A percentile compares a stretch with the other conserved stretches of the same genome.
Evolutionary conservation across 2,797 vertebrate species (phyloP).

Genomic region (Spinibarbus caldwelli): DNA sequence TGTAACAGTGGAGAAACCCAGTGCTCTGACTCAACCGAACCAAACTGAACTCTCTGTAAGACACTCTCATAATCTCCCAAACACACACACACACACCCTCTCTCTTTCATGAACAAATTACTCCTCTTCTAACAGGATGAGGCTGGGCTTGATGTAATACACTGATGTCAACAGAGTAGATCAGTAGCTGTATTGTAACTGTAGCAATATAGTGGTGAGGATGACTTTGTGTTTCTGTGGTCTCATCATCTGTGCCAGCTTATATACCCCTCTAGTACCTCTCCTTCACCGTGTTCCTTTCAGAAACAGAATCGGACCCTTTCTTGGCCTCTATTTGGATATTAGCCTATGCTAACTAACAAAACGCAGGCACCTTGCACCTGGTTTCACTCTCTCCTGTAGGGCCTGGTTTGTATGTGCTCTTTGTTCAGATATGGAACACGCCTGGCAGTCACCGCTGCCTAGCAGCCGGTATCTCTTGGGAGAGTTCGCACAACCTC

Average conservation of each 20-base stretch:
- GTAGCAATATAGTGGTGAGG: constrained; percentile 61
- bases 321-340: constrained; percentile 38
- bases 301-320: constrained; percentile 21
- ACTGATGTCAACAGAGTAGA: constrained; percentile 25
- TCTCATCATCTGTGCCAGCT: constrained; percentile 21
- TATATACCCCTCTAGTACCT: constrained; percentile 62
- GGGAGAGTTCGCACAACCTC: constrained; percentile 31
- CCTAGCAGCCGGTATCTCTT: constrained; percentile 61
- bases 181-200: constrained; percentile 59
- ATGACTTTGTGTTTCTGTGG: constrained; percentile 32
- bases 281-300: constrained; percentile 47
- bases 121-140: constrained; percentile 3
- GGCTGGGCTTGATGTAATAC: constrained; percentile 39
- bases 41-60: not conserved
- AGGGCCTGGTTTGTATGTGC: constrained; percentile 43
- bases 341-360: constrained; percentile 39
- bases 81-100: not conserved
- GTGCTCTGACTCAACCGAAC: constrained; percentile 3
- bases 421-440: constrained; percentile 51
- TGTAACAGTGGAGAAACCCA: constrained; percentile 49
- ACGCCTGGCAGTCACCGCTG: constrained; percentile 49
- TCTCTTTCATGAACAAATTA: not conserved
- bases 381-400: constrained; percentile 33
- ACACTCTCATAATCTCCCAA: not conserved
- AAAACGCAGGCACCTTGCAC: constrained; percentile 38